phyloP scores from a whole-genome alignment of 2,888 invertebrate genomes.

The Apomyelois bistriatella region DNA sequence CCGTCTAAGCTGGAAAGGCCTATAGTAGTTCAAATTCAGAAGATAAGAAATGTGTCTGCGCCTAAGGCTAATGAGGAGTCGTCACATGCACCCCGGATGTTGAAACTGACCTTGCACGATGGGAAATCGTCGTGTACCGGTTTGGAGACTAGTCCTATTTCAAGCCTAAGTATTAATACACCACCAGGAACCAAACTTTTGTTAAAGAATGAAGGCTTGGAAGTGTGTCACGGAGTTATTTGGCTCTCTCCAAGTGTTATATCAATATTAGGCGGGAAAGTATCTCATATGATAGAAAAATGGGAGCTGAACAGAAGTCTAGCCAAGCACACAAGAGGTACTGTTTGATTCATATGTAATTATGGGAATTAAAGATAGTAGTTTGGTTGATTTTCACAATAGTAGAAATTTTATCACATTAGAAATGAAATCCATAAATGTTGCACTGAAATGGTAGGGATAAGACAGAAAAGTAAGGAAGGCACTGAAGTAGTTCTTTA shows the following conservation, averaged over 20 bases:
- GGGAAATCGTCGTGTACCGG: constrained; percentile 89
- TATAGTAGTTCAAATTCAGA: constrained; percentile 93
- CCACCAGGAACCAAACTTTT: constrained; percentile 93
- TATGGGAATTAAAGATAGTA: too few relatives aligned
- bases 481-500: too few relatives aligned
- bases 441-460: too few relatives aligned
- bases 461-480: too few relatives aligned
- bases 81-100: constrained; percentile 88
- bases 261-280: constrained; percentile 90
- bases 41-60: constrained; percentile 92
- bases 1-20: constrained; percentile 71
- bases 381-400: too few relatives aligned
- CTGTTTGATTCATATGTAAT: too few relatives aligned
- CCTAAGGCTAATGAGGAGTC: constrained; percentile 95
- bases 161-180: constrained; percentile 87
- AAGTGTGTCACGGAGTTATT: constrained; percentile 86
- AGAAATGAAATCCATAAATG: too few relatives aligned
- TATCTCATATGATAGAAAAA: constrained; percentile 89
- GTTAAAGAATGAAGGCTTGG: constrained; percentile 62
- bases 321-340: constrained; percentile 81
- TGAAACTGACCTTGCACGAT: constrained; percentile 92
- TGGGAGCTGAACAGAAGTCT: constrained; percentile 89
- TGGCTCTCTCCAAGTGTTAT: constrained; percentile 84
- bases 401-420: too few relatives aligned
- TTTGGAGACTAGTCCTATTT: constrained; percentile 86